Evolutionary conservation across 1,140 invertebrate species (phyloP), one percentile per base, ranked within the genome.

Genomic region (Hestina assimilis): DNA sequence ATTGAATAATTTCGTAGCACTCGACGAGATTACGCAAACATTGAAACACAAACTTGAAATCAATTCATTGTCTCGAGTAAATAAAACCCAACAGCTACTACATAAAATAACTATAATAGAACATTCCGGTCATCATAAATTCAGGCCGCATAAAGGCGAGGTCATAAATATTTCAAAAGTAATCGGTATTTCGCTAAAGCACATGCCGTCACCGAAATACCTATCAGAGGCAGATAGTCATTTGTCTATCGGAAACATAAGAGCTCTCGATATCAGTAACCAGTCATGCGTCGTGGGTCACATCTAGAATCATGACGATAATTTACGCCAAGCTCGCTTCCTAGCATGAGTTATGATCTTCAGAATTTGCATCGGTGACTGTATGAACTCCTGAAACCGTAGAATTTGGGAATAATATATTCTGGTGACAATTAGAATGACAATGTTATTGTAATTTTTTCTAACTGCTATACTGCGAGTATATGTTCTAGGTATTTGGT

Each of bases 241-340:
- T 51, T 59, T 45, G 40, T 57, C 41, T 57, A 51, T 33, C 23
- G 26, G 28, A 29, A 51, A 63, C 43, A 26, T 35, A 43, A 35
- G 48, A 53, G 54, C 48, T 28, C 24, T 47, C 45, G 48, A 50
- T 58, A 54, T 45, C 48, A 28, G 19, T 41, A 17, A 14, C 8
- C 53, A 47, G 41, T 53, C 42, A 53, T 50, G 38, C 47, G 50
- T 52, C 52, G 28, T 31, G 41, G 50, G 52, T 65, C 59, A 47
- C 48, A 33, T 58, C 48, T 56, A 38, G 21, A 60, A 54, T 59
- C 61, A 64, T 66, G 66, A 64, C 48, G 68, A 17, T 50, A 24
- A 50, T 50, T 50, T 50, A 38, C 11, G 21, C 9, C 31, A 23
- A 6, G 23, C 8, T 19, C 42, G 45, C 52, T 48, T 33, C 59